These are phyloP conservation scores for Timandra comae DNA, from an alignment of 2,888 invertebrate species.

Conservation along the genomic window DNA sequence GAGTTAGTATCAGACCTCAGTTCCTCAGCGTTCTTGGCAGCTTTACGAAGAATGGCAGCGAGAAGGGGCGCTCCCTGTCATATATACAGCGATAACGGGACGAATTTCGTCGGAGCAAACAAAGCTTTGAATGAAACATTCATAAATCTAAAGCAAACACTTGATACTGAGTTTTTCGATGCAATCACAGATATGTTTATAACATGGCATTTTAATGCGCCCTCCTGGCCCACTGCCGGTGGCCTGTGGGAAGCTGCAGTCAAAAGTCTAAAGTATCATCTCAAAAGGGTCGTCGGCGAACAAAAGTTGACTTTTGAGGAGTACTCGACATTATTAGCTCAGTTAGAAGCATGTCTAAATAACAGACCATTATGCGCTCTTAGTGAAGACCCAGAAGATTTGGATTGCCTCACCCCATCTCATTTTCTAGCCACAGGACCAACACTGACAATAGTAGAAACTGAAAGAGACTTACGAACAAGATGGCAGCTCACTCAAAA, in stretches of 20 bases:
- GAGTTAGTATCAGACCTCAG: slow-evolving; percentile 27
- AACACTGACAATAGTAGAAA: slow-evolving; percentile 3
- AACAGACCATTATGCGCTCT: slow-evolving; percentile 21
- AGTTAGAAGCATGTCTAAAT: slow-evolving; percentile 23
- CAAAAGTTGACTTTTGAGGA: slow-evolving; percentile 24
- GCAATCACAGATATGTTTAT: slow-evolving; percentile 7
- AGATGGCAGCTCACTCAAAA: slow-evolving; percentile 6
- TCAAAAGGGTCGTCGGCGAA: slow-evolving; percentile 20
- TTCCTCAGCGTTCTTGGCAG: slow-evolving; percentile 22
- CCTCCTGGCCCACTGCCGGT: slow-evolving; percentile 10
- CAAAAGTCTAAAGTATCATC: slow-evolving; percentile 15
- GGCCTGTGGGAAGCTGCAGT: slow-evolving; percentile 18
- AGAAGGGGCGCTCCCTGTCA: slow-evolving; percentile 21
- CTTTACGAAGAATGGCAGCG: slow-evolving; percentile 22
- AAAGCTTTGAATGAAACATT: slow-evolving; percentile 10
- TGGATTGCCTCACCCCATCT: slow-evolving; percentile 20
- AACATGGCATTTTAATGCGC: slow-evolving; percentile 9
- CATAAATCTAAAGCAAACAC: slow-evolving; percentile 3
- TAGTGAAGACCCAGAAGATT: slow-evolving; percentile 20
- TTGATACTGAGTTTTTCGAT: slow-evolving; percentile 3
- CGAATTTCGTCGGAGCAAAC: slow-evolving; percentile 23
- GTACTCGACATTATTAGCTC: slow-evolving; percentile 17
- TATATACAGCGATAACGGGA: slow-evolving; percentile 25
- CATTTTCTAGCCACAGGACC: slow-evolving; percentile 14
- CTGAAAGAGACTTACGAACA: slow-evolving; percentile 3